phyloP scores from a whole-genome alignment of 2,113 vertebrate genomes.

The Mesembrinibis cayennensis region DNA sequence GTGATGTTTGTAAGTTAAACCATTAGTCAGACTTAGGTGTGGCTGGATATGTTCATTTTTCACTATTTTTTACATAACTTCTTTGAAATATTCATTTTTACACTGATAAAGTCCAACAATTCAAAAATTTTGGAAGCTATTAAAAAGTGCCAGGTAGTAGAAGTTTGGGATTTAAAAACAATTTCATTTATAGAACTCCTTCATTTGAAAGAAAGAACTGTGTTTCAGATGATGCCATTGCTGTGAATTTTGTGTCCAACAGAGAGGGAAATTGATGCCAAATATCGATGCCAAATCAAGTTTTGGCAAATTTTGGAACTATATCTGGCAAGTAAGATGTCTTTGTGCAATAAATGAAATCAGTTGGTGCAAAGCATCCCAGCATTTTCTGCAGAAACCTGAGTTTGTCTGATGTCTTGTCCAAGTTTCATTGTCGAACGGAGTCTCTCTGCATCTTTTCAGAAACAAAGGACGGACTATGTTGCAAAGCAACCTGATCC shows the following conservation, averaged over 20 bases:
- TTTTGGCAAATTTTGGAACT: background rate
- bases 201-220: background rate
- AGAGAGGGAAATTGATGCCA: background rate
- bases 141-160: background rate
- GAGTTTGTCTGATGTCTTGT: background rate
- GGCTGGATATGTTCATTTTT: background rate
- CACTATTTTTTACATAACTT: background rate
- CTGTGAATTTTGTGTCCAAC: fast-evolving
- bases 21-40: background rate
- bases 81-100: background rate
- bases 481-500: conserved; percentile 61
- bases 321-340: background rate
- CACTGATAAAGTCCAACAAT: background rate
- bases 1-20: background rate
- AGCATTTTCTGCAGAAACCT: background rate
- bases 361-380: background rate
- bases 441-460: background rate
- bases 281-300: background rate
- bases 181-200: background rate
- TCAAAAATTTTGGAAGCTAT: background rate
- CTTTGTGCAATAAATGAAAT: background rate
- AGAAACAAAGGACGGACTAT: conserved; percentile 88
- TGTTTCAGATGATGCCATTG: background rate
- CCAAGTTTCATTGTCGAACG: fast-evolving
- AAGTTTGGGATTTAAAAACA: background rate